A percentile compares a stretch with the other conserved stretches of the same genome.
Conservation (phyloP, 2,888 invertebrate genomes). For the Nemotelus pantherinus region DNA sequence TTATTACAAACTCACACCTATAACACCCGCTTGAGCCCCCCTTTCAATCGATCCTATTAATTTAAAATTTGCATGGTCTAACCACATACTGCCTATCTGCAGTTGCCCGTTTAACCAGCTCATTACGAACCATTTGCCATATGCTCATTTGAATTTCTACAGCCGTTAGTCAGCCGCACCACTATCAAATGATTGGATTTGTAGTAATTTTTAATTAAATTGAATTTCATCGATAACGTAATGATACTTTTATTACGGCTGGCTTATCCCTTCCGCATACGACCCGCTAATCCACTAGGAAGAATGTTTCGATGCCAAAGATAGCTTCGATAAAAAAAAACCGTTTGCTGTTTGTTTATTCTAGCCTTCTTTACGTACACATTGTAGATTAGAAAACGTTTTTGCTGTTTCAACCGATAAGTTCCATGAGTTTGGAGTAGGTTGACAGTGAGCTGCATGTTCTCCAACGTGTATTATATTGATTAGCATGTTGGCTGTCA, state of each 20-base stretch:
- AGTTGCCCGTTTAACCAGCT: no score
- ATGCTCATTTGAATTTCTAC: slow-evolving; percentile 22
- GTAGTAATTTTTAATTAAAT: slow-evolving; percentile 40
- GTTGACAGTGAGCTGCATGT: neutral
- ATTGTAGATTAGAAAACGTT: slow-evolving; percentile 20
- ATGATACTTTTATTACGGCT: slow-evolving; percentile 36
- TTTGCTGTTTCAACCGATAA: neutral
- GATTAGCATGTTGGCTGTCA: slow-evolving; percentile 6
- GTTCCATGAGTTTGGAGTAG: neutral
- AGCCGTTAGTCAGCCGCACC: neutral
- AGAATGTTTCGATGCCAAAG: slow-evolving; percentile 10
- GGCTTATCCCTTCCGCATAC: slow-evolving; percentile 24
- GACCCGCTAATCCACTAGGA: neutral
- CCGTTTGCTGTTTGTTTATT: slow-evolving; percentile 18
- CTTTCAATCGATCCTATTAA: no score
- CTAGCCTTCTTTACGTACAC: neutral
- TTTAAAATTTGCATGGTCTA: no score
- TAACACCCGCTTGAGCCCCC: no score
- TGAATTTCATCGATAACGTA: slow-evolving; percentile 38
- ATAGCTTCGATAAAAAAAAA: neutral
- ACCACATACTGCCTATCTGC: no score
- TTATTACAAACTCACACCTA: no score
- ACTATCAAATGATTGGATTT: slow-evolving; percentile 21
- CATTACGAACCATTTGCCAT: neutral
- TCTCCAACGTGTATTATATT: neutral